Conservation (phyloP, 92 coral and sea anemone species). For the Epizoanthus rinbou region DNA sequence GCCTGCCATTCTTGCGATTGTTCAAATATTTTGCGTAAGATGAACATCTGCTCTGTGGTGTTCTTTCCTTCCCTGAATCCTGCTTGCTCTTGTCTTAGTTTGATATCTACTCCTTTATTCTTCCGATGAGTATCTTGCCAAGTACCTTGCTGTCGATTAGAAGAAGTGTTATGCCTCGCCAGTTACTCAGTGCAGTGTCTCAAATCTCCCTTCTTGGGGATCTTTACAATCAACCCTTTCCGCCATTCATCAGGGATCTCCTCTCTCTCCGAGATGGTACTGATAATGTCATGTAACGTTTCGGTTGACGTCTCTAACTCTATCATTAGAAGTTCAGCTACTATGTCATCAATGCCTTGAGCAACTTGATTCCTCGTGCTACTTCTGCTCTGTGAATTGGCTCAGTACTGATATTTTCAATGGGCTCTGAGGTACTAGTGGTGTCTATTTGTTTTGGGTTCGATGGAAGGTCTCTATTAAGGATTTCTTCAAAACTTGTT, state of each 20-base stretch:
- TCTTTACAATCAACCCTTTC: conserved; percentile 35
- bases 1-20: conserved; percentile 28
- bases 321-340: conserved; percentile 14
- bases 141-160: conserved; percentile 18
- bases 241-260: conserved; percentile 36
- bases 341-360: conserved; percentile 10
- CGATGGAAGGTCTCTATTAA: conserved; percentile 2
- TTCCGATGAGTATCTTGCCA: conserved; percentile 21
- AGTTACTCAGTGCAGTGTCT: conserved; percentile 31
- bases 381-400: conserved; percentile 19
- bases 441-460: conserved; percentile 23
- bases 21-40: conserved; percentile 27
- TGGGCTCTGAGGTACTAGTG: neutral
- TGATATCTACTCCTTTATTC: conserved; percentile 30
- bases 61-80: conserved; percentile 42
- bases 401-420: conserved; percentile 14
- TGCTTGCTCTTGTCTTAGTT: conserved; percentile 43
- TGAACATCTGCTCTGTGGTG: conserved; percentile 46
- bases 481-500: conserved; percentile 36
- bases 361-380: neutral
- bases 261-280: conserved; percentile 17
- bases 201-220: conserved; percentile 49
- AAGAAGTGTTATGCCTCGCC: conserved; percentile 50
- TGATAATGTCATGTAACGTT: conserved; percentile 5
- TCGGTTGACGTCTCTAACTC: neutral